A percentile compares a stretch with the other conserved stretches of the same genome.
Conservation (phyloP, 2,888 invertebrate species). For the Linnaemya vulpina region DNA sequence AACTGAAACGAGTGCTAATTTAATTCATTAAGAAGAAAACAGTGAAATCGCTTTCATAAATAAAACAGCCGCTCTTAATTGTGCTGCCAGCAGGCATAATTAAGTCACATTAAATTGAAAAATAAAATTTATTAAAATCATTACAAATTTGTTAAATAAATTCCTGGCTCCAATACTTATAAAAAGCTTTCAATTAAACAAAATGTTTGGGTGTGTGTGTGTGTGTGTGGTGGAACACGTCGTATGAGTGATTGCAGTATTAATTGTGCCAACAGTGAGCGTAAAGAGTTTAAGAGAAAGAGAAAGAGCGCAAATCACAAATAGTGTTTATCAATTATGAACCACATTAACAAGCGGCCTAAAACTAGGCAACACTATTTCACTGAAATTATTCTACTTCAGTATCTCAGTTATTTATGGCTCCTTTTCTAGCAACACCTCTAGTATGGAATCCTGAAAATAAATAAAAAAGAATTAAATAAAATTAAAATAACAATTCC, state of each 20-base stretch:
- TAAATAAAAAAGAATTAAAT: too few species aligned
- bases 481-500: too few species aligned
- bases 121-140: background rate
- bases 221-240: background rate
- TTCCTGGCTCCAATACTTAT: background rate
- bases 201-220: background rate
- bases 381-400: background rate
- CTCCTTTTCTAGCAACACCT: too few species aligned
- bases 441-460: too few species aligned
- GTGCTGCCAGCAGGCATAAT: background rate
- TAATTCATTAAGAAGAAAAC: background rate
- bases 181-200: background rate
- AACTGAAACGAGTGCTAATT: background rate
- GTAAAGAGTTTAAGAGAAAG: conserved; percentile 7
- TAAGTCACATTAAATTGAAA: background rate
- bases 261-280: conserved; percentile 27
- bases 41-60: background rate
- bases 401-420: background rate
- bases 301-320: background rate
- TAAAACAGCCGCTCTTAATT: background rate
- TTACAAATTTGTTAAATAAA: background rate
- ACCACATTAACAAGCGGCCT: background rate
- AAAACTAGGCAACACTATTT: conserved; percentile 3
- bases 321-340: background rate
- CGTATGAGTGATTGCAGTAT: conserved; percentile 65